Conservation (phyloP, 1,140 invertebrate species). For the Drosophila repleta region DNA sequence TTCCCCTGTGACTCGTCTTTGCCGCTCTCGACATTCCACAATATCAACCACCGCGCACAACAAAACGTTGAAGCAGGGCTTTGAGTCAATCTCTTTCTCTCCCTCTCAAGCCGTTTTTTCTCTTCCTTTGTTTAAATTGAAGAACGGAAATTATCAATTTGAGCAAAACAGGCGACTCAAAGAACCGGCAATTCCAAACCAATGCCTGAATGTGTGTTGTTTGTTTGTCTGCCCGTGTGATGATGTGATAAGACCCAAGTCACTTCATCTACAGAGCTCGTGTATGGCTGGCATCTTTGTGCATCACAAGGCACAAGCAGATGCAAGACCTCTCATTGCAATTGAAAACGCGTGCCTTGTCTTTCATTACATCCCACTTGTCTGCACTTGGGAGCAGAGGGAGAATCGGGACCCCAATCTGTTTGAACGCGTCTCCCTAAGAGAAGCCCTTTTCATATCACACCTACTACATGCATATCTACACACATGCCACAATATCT, state of each 20-base stretch:
- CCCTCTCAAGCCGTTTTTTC: constrained; percentile 26
- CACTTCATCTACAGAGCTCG: constrained; percentile 14
- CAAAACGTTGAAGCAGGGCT: constrained; percentile 68
- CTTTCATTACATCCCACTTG: constrained; percentile 51
- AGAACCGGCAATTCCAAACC: constrained; percentile 52
- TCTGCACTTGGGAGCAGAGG: constrained; percentile 21
- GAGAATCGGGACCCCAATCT: constrained; percentile 1
- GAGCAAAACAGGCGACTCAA: constrained; percentile 46
- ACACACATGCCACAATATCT: not conserved
- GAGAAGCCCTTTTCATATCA: constrained; percentile 53
- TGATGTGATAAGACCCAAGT: constrained; percentile 57
- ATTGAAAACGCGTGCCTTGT: constrained; percentile 38
- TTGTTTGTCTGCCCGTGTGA: constrained; percentile 47
- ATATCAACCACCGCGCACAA: constrained; percentile 38
- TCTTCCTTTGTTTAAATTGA: constrained; percentile 62
- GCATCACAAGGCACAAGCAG: constrained; percentile 23
- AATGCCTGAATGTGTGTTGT: constrained; percentile 25
- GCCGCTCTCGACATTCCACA: constrained; percentile 1
- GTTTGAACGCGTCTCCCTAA: not conserved
- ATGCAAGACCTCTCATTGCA: constrained; percentile 19
- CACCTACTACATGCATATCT: constrained; percentile 35
- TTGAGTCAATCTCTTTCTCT: constrained; percentile 30
- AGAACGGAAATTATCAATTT: constrained; percentile 76
- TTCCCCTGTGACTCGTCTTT: constrained; percentile 13
- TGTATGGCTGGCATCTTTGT: not conserved